Conservation (phyloP, 2,797 vertebrate genomes). For the Scleropages formosus region DNA sequence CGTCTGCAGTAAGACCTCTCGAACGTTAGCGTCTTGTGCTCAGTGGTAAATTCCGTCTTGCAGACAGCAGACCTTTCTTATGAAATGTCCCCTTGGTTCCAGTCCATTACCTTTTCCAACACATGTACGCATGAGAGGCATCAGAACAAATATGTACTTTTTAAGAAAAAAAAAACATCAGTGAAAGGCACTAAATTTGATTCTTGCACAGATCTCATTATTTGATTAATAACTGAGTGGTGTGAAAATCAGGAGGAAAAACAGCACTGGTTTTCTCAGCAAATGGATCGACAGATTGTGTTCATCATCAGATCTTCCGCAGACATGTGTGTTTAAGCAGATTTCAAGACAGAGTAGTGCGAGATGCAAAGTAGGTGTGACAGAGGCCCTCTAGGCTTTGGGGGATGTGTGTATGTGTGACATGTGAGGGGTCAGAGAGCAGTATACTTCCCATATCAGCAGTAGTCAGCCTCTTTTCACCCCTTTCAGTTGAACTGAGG, state of each 20-base stretch:
- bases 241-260: background rate
- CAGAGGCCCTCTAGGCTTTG: no score
- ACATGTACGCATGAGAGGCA: background rate
- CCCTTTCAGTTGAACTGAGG: background rate
- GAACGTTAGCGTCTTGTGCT: background rate
- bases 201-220: background rate
- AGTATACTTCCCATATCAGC: no score
- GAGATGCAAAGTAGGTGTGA: background rate
- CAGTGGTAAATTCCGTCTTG: no score
- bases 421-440: no score
- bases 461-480: background rate
- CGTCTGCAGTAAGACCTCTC: background rate
- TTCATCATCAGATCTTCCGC: background rate
- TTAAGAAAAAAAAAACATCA: background rate
- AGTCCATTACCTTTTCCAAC: background rate
- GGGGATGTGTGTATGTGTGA: no score
- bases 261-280: background rate
- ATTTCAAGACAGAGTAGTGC: background rate
- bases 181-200: background rate
- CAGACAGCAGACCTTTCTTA: background rate
- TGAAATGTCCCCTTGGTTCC: background rate
- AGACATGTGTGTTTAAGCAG: background rate
- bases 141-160: background rate
- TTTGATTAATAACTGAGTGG: slow-evolving; percentile 11
- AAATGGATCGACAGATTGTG: background rate